Evolutionary conservation across 2,797 vertebrate species (phyloP), one percentile per base, ranked within the genome.

Genomic region (Spheniscus humboldti): DNA sequence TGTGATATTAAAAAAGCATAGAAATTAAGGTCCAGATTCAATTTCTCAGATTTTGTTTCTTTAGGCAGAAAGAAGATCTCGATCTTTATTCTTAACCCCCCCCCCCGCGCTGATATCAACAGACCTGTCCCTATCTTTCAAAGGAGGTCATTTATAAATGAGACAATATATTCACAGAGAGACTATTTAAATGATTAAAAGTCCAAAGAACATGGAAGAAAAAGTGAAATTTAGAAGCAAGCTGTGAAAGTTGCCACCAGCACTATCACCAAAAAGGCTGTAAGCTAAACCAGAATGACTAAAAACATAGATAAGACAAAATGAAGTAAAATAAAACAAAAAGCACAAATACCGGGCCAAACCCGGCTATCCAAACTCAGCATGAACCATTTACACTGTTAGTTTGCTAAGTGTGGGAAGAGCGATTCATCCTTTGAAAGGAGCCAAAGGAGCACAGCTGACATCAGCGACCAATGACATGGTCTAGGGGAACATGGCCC

Each of bases 161-260:
- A 98, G 94, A 90, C 60, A 73, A 88, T 57, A 89, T 76, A 92
- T 96, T 94, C 90, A 91, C 71, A 96, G 53, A 96, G 62, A 94
- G 55, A 88, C 87, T 92, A 82, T 77, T 86, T 93, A 95, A 96
- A 93, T 87, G 80, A 96, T 45, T 85, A 87, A 52, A 94, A 96
- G 57, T 86, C 83, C 94, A 96, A 84, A 95, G 90, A 94, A 37
- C 76, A 85, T 11, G 24, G 91, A 97, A 95, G 67, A 97, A 94
- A 95, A 93, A 89, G 76, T 80, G 31, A 97, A 96, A 96, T 84
- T 86, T 96, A 96, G 86, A 83, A 94, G 75, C 88, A 94, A 90
- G 89, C 72, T 41, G 35, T 84, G 73, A 94, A 96, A 69, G 76
- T 53, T 64, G 86, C 84, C 87, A 94, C 85, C 85, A 97, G 87